These are phyloP conservation scores for Polylopha cassiicola DNA, from an alignment of 2,888 invertebrate genomes.

Conservation along the genomic window DNA sequence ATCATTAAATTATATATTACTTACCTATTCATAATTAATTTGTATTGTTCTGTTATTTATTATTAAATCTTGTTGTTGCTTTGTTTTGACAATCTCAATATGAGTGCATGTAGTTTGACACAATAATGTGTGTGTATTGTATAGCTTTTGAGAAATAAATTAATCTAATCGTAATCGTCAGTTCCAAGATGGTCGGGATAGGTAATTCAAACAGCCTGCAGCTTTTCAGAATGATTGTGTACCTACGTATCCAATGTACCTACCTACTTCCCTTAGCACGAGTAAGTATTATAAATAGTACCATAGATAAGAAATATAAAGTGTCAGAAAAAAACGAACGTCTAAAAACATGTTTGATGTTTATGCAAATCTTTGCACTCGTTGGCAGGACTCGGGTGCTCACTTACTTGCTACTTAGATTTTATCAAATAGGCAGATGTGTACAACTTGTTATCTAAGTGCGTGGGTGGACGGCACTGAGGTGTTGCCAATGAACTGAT, in stretches of 20 bases:
- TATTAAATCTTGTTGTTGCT: too few species aligned
- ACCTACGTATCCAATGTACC: too few species aligned
- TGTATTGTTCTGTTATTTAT: too few species aligned
- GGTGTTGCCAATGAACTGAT: slow-evolving; percentile 60
- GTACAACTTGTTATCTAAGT: slow-evolving; percentile 67
- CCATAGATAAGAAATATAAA: slow-evolving; percentile 12
- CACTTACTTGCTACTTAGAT: slow-evolving; percentile 42
- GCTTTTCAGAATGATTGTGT: too few species aligned
- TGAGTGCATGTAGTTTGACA: too few species aligned
- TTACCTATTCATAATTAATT: neutral
- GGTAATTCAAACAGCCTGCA: too few species aligned
- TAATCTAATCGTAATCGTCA: too few species aligned
- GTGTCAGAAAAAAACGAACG: slow-evolving; percentile 8
- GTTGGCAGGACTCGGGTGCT: slow-evolving; percentile 11
- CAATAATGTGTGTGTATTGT: too few species aligned
- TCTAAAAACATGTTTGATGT: slow-evolving; percentile 19
- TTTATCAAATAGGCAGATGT: slow-evolving; percentile 68
- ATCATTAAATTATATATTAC: neutral
- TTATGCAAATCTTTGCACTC: slow-evolving; percentile 22
- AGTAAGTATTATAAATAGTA: slow-evolving; percentile 13
- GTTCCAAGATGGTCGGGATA: too few species aligned
- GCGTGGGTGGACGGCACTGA: slow-evolving; percentile 65
- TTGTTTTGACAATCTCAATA: too few species aligned
- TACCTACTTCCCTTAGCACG: slow-evolving; percentile 13
- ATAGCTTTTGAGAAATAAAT: too few species aligned